Conservation (phyloP, 2,797 vertebrate species). For the Enteromius trimaculatus region DNA sequence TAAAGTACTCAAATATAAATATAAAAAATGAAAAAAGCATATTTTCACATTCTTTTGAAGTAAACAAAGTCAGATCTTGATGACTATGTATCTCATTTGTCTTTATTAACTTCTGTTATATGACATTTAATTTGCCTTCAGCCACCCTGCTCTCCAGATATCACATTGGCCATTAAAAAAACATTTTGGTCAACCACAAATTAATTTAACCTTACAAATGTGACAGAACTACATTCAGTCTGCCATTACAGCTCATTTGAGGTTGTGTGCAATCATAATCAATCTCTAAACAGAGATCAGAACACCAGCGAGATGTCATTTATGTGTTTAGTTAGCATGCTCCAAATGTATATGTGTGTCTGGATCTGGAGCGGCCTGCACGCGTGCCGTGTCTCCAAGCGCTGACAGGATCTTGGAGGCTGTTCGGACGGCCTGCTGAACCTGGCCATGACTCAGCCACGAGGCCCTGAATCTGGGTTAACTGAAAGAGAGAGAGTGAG, state of each 20-base stretch:
- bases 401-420: conserved; percentile 60
- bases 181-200: conserved; percentile 3
- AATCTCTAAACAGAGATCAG: not conserved
- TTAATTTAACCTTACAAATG: not conserved
- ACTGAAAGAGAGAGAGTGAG: not conserved
- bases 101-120: not conserved
- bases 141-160: not conserved
- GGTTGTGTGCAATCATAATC: not conserved
- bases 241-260: not conserved
- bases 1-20: not conserved
- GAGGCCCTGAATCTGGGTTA: conserved; percentile 54
- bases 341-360: conserved; percentile 34
- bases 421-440: conserved; percentile 17
- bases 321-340: conserved; percentile 3
- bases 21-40: not conserved
- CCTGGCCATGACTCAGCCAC: conserved; percentile 37
- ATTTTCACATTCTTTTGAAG: not conserved
- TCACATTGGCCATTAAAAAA: not conserved
- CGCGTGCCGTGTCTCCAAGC: conserved; percentile 48
- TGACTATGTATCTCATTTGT: not conserved
- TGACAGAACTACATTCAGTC: conserved; percentile 50
- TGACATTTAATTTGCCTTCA: not conserved
- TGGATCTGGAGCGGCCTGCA: conserved; percentile 26
- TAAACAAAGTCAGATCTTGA: not conserved
- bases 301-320: conserved; percentile 23